Percentiles rank a stretch among this genome's conserved stretches.
These are phyloP conservation scores for Erythrolamprus reginae DNA, from an alignment of 2,113 vertebrate genomes.

Conservation along the genomic window DNA sequence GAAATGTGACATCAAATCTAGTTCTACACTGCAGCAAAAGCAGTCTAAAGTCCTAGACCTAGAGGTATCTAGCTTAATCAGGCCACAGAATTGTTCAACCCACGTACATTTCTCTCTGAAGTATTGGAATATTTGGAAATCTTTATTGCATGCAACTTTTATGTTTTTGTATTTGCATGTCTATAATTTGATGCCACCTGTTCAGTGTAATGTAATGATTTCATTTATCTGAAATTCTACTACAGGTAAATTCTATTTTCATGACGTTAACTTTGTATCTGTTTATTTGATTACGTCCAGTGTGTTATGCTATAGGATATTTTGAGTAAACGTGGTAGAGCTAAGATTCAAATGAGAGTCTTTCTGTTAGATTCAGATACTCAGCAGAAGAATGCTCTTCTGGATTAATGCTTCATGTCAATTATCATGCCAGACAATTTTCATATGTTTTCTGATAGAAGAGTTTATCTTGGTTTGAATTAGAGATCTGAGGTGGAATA, in stretches of 20 bases:
- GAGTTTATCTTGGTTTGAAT: slow-evolving; percentile 7
- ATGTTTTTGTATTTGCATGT: neutral
- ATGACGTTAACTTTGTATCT: neutral
- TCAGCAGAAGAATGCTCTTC: slow-evolving; percentile 19
- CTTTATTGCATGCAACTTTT: neutral
- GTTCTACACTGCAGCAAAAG: neutral
- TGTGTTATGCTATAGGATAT: neutral
- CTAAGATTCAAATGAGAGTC: neutral
- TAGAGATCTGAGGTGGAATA: slow-evolving; percentile 16
- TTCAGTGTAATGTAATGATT: neutral
- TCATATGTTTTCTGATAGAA: neutral
- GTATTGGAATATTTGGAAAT: neutral
- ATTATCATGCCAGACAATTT: neutral
- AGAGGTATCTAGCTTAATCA: neutral
- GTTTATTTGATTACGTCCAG: neutral
- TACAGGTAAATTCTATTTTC: neutral
- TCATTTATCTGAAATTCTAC: neutral
- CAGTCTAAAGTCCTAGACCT: neutral
- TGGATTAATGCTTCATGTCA: neutral
- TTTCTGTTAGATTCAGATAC: slow-evolving; percentile 19
- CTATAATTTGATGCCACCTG: neutral
- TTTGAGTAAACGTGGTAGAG: neutral
- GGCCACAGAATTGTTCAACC: neutral
- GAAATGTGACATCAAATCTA: neutral
- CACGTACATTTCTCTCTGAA: neutral